Evolutionary conservation across 2,797 vertebrate genomes (phyloP), one percentile per base, ranked within the genome.

Genomic region (Dryobates pubescens): DNA sequence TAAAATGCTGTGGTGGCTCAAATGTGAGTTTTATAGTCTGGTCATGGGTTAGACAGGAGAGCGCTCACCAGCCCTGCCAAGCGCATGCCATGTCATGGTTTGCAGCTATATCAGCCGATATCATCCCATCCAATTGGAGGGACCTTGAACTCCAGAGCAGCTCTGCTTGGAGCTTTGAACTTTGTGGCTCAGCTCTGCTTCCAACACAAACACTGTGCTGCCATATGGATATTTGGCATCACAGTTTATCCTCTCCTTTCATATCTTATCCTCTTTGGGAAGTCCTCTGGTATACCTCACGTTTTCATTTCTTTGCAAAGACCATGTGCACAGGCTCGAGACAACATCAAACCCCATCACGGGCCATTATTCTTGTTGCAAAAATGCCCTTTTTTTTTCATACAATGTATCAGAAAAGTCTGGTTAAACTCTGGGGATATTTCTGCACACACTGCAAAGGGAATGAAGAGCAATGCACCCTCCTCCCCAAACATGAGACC

Each of bases 161-260:
- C 70, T 86, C 56, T 85, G 36, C 79, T 72, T 71, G 82, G 69
- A 85, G 90, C 86, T 87, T 84, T 94, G 96, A 94, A 92, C 93
- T 94, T 74, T 82, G 88, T 69, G 63, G 57, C 67, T 80, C 59
- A 0, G 65, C 65, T 82, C 65, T 51, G 36, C 54, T 86, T 93
- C 90, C 83, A 86, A 69, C 58, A 69, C 81, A 90, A 89, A 89
- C 10, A 51, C 32, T 75, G 51, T 2, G 13, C 69, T 94, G 93
- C 86, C 82, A 71, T 76, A 62, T 67, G 83, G 72, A 77, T 65
- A 41, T 54, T 86, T 80, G 88, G 72, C 84, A 69, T 62, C 0
- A 0, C 1, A 51, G 74, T 76, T 95, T 91, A 88, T 82, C 61
- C 88, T 84, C 8, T 93, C 59, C 63, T 92, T 89, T 88, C 81